phyloP scores from a whole-genome alignment of 2,797 vertebrate genomes.

The Lophius americanus region DNA sequence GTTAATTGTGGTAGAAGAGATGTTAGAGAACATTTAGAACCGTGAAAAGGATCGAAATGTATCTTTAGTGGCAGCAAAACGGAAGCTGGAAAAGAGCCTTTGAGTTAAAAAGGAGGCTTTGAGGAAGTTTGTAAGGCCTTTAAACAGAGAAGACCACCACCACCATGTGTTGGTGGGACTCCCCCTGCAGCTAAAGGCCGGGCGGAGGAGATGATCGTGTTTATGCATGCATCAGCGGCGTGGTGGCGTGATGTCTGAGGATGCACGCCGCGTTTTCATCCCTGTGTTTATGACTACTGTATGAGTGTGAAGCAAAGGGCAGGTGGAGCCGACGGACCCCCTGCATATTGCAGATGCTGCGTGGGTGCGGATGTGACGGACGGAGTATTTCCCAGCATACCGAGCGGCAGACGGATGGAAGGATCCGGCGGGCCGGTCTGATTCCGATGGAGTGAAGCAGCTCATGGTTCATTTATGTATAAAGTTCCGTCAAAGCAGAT shows the following conservation, averaged over 20 bases:
- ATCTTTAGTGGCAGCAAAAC: no score
- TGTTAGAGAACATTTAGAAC: no score
- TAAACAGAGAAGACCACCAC: not conserved
- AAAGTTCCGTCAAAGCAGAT: no score
- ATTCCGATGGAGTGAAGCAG: constrained; percentile 27
- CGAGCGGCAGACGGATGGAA: constrained; percentile 68
- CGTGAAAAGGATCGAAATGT: no score
- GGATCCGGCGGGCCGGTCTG: constrained; percentile 38
- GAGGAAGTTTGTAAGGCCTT: no score
- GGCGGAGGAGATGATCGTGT: not conserved
- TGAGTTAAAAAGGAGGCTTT: no score
- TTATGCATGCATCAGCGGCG: not conserved
- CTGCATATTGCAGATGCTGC: constrained; percentile 38
- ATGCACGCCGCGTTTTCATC: constrained; percentile 22
- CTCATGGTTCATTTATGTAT: no score
- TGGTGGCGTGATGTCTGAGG: not conserved
- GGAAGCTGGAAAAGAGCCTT: no score
- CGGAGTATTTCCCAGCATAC: constrained; percentile 35
- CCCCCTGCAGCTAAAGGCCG: constrained; percentile 3
- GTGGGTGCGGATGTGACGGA: constrained; percentile 60
- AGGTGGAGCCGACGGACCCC: constrained; percentile 37
- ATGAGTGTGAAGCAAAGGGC: constrained; percentile 33
- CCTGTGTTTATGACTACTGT: constrained; percentile 39
- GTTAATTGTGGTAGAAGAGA: no score
- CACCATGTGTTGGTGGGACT: not conserved